Conservation (phyloP, 2,113 vertebrate genomes). For the Thunnus thynnus region DNA sequence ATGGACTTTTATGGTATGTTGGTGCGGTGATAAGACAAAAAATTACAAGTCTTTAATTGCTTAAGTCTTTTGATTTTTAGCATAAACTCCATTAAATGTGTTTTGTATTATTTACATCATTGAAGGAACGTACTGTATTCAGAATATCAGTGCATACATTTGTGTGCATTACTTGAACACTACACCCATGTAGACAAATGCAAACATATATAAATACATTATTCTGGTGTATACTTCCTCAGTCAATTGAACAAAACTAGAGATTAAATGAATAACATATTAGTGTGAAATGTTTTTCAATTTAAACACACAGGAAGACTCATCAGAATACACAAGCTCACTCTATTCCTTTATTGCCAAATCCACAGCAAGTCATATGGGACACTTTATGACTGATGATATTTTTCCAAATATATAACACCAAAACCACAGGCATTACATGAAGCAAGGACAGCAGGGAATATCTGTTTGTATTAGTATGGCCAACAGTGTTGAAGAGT, state of each 20-base stretch:
- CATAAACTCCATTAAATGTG: background rate
- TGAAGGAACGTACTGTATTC: no score
- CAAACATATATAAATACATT: background rate
- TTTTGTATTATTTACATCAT: background rate
- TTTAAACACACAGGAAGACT: background rate
- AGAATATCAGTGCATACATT: no score
- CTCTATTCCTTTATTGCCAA: background rate
- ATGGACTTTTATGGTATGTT: background rate
- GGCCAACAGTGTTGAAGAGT: slow-evolving; percentile 14
- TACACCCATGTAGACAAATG: no score
- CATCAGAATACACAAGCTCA: background rate
- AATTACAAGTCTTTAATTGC: background rate
- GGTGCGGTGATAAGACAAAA: background rate
- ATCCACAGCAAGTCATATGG: background rate
- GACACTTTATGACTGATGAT: background rate
- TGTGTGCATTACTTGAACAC: no score
- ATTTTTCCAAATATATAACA: background rate
- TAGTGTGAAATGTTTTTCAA: background rate
- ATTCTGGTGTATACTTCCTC: background rate
- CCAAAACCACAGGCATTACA: background rate
- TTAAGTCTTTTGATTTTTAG: background rate
- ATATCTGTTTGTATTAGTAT: slow-evolving; percentile 12
- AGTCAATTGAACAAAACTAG: background rate
- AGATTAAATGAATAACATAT: background rate
- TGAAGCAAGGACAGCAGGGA: background rate